Conservation (phyloP, 2,797 vertebrate genomes). For the Acrossocheilus fasciatus region DNA sequence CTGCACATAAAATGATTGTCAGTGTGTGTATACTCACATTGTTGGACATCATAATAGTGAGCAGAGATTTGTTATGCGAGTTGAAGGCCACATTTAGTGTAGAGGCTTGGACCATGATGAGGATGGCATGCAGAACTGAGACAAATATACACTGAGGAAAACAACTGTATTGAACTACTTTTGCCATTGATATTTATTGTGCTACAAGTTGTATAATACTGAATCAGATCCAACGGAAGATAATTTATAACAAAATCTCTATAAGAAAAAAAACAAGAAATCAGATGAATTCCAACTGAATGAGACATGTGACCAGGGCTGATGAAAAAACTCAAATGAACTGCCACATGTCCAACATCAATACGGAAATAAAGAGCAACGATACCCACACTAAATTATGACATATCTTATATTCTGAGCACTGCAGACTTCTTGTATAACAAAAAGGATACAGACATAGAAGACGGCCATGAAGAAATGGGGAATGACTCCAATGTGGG, state of each 20-base stretch:
- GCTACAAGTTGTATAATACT: background rate
- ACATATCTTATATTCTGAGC: background rate
- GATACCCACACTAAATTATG: background rate
- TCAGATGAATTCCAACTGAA: background rate
- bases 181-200: background rate
- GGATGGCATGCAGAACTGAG: constrained; percentile 93
- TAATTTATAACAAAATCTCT: background rate
- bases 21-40: constrained; percentile 83
- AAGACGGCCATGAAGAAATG: constrained; percentile 97
- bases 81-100: constrained; percentile 98
- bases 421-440: background rate
- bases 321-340: background rate
- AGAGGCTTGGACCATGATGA: constrained; percentile 97
- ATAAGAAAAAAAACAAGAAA: background rate
- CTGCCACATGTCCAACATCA: background rate
- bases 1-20: background rate
- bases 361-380: background rate
- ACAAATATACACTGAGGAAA: constrained; percentile 70
- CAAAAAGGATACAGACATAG: constrained; percentile 96
- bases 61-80: constrained; percentile 97
- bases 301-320: background rate
- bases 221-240: background rate
- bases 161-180: background rate
- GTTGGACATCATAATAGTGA: constrained; percentile 99
- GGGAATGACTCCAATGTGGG: constrained; percentile 94